Evolutionary conservation across 2,888 invertebrate species (phyloP).

Genomic region (Meta bourneti): DNA sequence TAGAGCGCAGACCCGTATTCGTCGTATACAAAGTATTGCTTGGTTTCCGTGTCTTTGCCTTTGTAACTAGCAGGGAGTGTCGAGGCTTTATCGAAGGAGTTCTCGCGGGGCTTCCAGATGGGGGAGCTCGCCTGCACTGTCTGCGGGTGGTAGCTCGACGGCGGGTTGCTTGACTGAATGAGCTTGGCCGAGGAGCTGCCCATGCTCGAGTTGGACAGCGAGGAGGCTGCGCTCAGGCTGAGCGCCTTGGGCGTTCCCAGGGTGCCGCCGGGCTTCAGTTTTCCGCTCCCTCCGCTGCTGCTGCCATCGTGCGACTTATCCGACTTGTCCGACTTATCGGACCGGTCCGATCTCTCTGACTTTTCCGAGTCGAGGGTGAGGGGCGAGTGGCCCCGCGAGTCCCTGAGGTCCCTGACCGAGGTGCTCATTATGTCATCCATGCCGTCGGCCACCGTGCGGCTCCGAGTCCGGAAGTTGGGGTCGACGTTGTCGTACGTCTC

Average conservation of each 20-base stretch:
- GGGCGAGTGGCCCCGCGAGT: conserved; percentile 78
- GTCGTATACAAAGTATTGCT: conserved; percentile 78
- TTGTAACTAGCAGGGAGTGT: conserved; percentile 73
- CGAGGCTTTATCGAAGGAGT: conserved; percentile 82
- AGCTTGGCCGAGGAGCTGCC: conserved; percentile 92
- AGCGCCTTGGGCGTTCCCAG: conserved; percentile 96
- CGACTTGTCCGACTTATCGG: conserved; percentile 77
- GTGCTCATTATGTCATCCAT: conserved; percentile 82
- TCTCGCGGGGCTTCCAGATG: conserved; percentile 98
- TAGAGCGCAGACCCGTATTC: conserved; percentile 78
- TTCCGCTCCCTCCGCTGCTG: conserved; percentile 42
- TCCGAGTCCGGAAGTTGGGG: conserved; percentile 87
- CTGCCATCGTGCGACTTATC: conserved; percentile 69
- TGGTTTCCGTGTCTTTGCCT: conserved; percentile 67
- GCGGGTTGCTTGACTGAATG: conserved; percentile 96
- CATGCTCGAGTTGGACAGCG: conserved; percentile 95
- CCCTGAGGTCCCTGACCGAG: conserved; percentile 78
- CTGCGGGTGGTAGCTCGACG: conserved; percentile 91
- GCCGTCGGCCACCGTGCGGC: conserved; percentile 94
- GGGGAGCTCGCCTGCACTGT: conserved; percentile 87
- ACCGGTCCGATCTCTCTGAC: conserved; percentile 74
- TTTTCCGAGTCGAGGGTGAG: conserved; percentile 71
- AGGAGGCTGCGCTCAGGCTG: conserved; percentile 95
- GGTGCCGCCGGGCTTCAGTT: conserved; percentile 84
- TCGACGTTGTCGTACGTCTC: conserved; percentile 80